phyloP scores from a whole-genome alignment of 1,140 invertebrate genomes.

The Notospermus geniculatus region DNA sequence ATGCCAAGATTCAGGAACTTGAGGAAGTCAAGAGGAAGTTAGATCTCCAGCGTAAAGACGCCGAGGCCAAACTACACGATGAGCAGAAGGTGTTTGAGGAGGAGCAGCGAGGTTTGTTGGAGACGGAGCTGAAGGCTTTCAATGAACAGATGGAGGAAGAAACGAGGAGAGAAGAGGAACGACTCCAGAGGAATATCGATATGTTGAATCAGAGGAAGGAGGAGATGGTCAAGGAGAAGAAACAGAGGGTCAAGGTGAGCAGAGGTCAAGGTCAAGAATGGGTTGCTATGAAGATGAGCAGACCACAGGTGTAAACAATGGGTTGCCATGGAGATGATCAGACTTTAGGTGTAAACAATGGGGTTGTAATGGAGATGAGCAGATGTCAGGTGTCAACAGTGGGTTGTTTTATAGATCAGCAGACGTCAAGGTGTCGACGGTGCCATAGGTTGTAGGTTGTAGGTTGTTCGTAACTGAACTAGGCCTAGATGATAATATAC shows the following conservation, averaged over 20 bases:
- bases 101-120: conserved; percentile 33
- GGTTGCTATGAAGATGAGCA: too few relatives aligned
- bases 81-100: conserved; percentile 46
- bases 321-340: too few relatives aligned
- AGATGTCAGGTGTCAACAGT: too few relatives aligned
- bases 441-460: too few relatives aligned
- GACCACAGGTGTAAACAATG: too few relatives aligned
- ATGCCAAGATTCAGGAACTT: conserved; percentile 34
- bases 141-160: conserved; percentile 42
- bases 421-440: too few relatives aligned
- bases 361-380: too few relatives aligned
- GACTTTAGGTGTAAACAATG: too few relatives aligned
- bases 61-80: conserved; percentile 35
- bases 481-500: too few relatives aligned
- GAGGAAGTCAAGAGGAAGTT: conserved; percentile 38
- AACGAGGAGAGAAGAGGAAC: conserved; percentile 40
- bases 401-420: too few relatives aligned
- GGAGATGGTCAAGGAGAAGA: conserved; percentile 42
- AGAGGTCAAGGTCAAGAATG: background rate
- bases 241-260: conserved; percentile 42
- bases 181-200: conserved; percentile 40
- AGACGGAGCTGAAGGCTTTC: conserved; percentile 41
- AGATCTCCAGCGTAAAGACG: conserved; percentile 34
- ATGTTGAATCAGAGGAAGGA: conserved; percentile 45
- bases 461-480: too few relatives aligned